Evolutionary conservation across 2,888 invertebrate genomes (phyloP), one percentile per base, ranked within the genome.

Genomic region (Hydraecia micacea): DNA sequence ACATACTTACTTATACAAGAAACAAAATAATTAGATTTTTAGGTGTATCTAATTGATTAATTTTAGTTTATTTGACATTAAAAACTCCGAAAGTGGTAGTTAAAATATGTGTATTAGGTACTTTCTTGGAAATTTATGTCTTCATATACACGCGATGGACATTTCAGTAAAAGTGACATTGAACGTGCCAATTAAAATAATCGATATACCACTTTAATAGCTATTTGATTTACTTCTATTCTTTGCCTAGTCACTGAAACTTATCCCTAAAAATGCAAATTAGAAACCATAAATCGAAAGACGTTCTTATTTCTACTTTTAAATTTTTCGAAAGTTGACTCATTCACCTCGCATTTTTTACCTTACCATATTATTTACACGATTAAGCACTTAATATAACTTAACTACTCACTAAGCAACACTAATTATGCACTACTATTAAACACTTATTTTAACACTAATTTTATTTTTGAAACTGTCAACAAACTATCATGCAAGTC

Each of bases 341-440:
- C 36, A 65, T 83, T 85, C 89, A 89, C 89, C 87, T 90, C 88
- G 90, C 89, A 88, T 84, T 75, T 83, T 82, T 74, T 69, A 86
- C 84, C 92, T 92, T 93, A 93, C 92, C 92, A 87, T 83, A 80
- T 65, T 70, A 79, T 84, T 87, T 86, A 85, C 80, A 81, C 84
- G 83, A 86, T 89, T 91, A 69, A 90, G 71, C 91, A 91, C 89
- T 86, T 75, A 78, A 77, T 18, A 46, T 71, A 81, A 83, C 70
- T 80, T 72, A 79, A 87, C 73, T 81, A 83, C 46, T 82, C 79
- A 80, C 79, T 76, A 77, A 82, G 75, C 81, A 75, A 78, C 63
- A 86, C 72, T 55, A 79, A 81, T 39, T 79, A 82, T 69, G 18
- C 69, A 86, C 76, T 70, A 74, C 46, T 28, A 73, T 76, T 73